Base-by-base conservation (phyloP, 1,140 invertebrate genomes). In the Lysiphlebus fabarum region DNA sequence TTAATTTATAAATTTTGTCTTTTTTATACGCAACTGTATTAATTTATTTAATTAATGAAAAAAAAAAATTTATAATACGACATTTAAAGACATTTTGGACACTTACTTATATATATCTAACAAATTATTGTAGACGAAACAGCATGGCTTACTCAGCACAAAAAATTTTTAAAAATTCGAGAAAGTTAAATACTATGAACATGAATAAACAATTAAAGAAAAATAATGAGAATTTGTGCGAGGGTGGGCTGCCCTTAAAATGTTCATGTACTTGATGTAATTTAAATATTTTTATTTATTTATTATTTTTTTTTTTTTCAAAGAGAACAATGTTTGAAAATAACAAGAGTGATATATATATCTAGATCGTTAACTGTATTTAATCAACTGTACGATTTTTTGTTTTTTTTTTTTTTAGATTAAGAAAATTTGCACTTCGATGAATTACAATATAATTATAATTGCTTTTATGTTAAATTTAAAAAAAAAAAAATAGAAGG, bases 231-330 rank as follows among this genome's bases (percentile, higher is more conserved):
- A 67, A 72, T 71, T 71, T 74, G 75, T 70, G 77, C 70, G 70
- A 75, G 77, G 77, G 75, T 78, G 77, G 77, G 77, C 76, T 79
- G 75, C 72, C 74, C 74, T 67, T 67, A 51, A 56, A 63, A 56
- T 64, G 51, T 67, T 63, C 58, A 68, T 51, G 59, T 58, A 43
- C 56, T 61, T 44, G 26, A 51, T 36, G 49, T 49, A 50, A 53
- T 58, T 36, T 36, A 33, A 36, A 34, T 49, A 33, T 41, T 56
- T 59, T 41, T 43, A 42, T 51, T 37, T 47, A 53, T 45, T 56
- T 43, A 58, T 54, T 37, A n/a, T 49, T 40, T 55, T 62, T 53
- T 55, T 55, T 47, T 48, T 53, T 54, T 34, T 17, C n/a, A 48
- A 49, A 55, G 38, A 56, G 53, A 12, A 17, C 17, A 17, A 17